Conservation (phyloP, 2,113 vertebrate genomes). For the Apaloderma vittatum region DNA sequence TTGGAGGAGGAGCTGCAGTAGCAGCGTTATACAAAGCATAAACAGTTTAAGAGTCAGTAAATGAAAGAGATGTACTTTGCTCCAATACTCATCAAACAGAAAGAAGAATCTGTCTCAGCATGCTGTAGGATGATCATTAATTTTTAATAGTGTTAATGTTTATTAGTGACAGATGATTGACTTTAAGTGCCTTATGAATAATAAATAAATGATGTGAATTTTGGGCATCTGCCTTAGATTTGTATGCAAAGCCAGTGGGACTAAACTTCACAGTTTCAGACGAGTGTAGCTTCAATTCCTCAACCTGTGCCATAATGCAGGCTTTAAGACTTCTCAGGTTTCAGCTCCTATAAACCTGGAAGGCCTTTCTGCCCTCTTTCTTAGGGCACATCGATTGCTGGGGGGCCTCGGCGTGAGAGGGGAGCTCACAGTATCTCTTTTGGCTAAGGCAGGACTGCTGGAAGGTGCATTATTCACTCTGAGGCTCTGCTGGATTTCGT, state of each 20-base stretch:
- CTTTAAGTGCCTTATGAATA: slow-evolving; percentile 77
- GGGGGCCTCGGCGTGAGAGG: slow-evolving; percentile 44
- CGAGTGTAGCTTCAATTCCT: not conserved
- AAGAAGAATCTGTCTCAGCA: slow-evolving; percentile 66
- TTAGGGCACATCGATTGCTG: slow-evolving; percentile 6
- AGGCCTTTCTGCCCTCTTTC: slow-evolving; percentile 35
- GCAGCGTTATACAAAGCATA: not conserved
- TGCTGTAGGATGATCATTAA: slow-evolving; percentile 68
- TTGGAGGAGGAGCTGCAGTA: slow-evolving; percentile 11
- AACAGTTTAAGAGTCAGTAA: slow-evolving; percentile 24
- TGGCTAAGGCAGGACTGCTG: slow-evolving; percentile 70
- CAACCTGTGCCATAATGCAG: not conserved
- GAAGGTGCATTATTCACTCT: slow-evolving; percentile 77
- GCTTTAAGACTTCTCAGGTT: slow-evolving; percentile 29
- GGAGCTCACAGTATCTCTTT: slow-evolving; percentile 71
- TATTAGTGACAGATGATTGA: slow-evolving; percentile 78
- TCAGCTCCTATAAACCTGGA: slow-evolving; percentile 11
- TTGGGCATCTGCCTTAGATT: slow-evolving; percentile 62
- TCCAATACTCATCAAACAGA: slow-evolving; percentile 69
- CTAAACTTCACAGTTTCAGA: slow-evolving; percentile 41
- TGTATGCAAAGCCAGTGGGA: slow-evolving; percentile 55
- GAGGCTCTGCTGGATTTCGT: slow-evolving; percentile 78
- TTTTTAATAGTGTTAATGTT: slow-evolving; percentile 82
- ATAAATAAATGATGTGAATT: slow-evolving; percentile 72
- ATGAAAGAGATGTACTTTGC: slow-evolving; percentile 44